Percentiles rank a stretch among this genome's conserved stretches.
These are phyloP conservation scores for Protobothrops mucrosquamatus DNA, from an alignment of 2,113 vertebrate genomes.

Conservation along the genomic window DNA sequence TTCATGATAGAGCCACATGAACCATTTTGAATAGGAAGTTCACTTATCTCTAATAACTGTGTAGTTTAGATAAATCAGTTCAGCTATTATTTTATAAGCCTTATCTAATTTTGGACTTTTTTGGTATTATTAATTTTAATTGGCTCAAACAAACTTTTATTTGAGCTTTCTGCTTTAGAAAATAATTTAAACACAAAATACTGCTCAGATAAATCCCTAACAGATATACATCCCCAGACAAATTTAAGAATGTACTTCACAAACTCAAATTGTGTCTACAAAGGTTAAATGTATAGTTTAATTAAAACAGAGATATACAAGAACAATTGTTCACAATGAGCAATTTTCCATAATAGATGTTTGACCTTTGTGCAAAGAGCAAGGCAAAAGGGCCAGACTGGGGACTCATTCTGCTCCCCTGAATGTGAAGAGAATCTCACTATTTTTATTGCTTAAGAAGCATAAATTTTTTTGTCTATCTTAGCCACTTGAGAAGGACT, in stretches of 20 bases:
- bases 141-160: background rate
- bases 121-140: background rate
- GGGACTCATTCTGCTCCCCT: background rate
- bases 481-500: background rate
- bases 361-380: background rate
- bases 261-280: background rate
- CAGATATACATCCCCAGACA: background rate
- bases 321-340: background rate
- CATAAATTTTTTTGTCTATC: background rate
- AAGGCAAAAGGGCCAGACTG: background rate
- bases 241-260: background rate
- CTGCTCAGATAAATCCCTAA: background rate
- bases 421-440: background rate
- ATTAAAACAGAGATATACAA: background rate
- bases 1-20: background rate
- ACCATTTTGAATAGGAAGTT: background rate
- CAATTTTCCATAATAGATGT: background rate
- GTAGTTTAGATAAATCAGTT: background rate
- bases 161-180: background rate
- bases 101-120: background rate
- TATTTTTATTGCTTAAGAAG: background rate
- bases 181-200: background rate
- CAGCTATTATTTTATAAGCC: background rate
- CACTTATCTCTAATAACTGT: background rate
- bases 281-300: background rate